A percentile compares a stretch with the other conserved stretches of the same genome.
These are phyloP conservation scores for Chirona hameri DNA, from an alignment of 2,888 invertebrate genomes.

Conservation along the genomic window DNA sequence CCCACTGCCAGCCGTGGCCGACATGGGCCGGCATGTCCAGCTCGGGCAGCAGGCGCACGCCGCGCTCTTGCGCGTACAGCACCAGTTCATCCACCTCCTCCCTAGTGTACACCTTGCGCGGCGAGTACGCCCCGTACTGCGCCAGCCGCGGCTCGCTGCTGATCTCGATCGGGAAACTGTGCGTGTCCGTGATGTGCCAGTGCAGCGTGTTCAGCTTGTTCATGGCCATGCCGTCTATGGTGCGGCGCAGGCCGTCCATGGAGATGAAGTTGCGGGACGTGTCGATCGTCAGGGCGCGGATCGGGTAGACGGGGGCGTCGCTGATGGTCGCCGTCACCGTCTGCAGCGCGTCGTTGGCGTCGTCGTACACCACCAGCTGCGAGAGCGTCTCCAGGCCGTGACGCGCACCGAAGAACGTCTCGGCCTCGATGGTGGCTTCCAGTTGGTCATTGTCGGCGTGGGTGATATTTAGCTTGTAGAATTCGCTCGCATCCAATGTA, in stretches of 20 bases:
- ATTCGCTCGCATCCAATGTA: no score
- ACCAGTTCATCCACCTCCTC: slow-evolving; percentile 68
- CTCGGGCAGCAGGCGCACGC: slow-evolving; percentile 84
- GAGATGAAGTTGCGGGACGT: slow-evolving; percentile 49
- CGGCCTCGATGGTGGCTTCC: no score
- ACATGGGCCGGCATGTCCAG: slow-evolving; percentile 89
- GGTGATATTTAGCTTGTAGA: no score
- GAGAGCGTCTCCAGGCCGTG: no score
- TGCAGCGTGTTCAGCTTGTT: slow-evolving; percentile 52
- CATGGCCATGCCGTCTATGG: slow-evolving; percentile 39
- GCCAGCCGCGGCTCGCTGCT: slow-evolving; percentile 42
- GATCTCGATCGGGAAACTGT: slow-evolving; percentile 53
- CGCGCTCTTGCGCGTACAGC: slow-evolving; percentile 70
- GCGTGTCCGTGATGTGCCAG: slow-evolving; percentile 52
- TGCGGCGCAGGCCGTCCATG: slow-evolving; percentile 35
- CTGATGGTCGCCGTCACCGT: slow-evolving; percentile 31
- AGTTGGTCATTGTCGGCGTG: no score
- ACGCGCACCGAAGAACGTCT: no score
- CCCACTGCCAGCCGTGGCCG: slow-evolving; percentile 71
- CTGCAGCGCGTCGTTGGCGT: no score
- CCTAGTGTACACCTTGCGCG: slow-evolving; percentile 62
- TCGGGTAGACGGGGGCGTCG: slow-evolving; percentile 54
- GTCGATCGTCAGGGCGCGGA: slow-evolving; percentile 55
- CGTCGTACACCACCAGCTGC: no score
- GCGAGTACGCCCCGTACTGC: slow-evolving; percentile 38